Evolutionary conservation across 2,113 vertebrate genomes (phyloP), one percentile per base, ranked within the genome.

Genomic region (Pandion haliaetus): DNA sequence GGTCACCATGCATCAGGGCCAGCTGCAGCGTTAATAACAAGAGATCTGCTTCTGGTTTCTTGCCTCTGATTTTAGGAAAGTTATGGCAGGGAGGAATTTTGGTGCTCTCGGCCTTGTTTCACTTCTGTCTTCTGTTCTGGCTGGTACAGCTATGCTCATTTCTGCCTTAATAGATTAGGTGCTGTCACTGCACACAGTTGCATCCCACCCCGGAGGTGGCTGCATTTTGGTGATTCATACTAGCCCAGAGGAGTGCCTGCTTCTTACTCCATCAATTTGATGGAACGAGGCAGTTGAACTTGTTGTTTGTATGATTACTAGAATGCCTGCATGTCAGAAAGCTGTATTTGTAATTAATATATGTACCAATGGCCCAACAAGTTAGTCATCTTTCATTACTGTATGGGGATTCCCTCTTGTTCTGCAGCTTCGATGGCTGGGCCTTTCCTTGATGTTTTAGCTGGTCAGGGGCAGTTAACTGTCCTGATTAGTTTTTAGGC

Each of bases 151-250:
- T 50, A 5, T 8, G 16, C 78, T 95, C 12, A 21, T 91, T 95
- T 88, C 42, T 94, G 84, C 62, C 74, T 82, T 88, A 96, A 94
- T 21, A 58, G 74, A 92, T 95, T 72, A 93, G 79, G 62, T 69
- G 58, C 86, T 96, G 91, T 89, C 74, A 86, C 61, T 34, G 66
- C 49, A 69, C 65, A 59, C 78, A 70, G 88, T 89, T 97, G 86
- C 83, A 84, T 92, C 66, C 77, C 84, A 85, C 62, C 89, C 70
- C 79, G 38, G 66, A 76, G 77, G 28, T 58, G 58, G 78, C 84
- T 95, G 86, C 80, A 40, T 93, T 93, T 95, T 65, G 63, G 66
- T 97, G 94, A 95, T 91, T 97, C 94, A 90, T 73, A 18, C 36
- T 52, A 38, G 57, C 73, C 70, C 88, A 73, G 44, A 72, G 78